Evolutionary conservation across 2,113 vertebrate genomes (phyloP).

Genomic region (Epinephelus cyanopodus): DNA sequence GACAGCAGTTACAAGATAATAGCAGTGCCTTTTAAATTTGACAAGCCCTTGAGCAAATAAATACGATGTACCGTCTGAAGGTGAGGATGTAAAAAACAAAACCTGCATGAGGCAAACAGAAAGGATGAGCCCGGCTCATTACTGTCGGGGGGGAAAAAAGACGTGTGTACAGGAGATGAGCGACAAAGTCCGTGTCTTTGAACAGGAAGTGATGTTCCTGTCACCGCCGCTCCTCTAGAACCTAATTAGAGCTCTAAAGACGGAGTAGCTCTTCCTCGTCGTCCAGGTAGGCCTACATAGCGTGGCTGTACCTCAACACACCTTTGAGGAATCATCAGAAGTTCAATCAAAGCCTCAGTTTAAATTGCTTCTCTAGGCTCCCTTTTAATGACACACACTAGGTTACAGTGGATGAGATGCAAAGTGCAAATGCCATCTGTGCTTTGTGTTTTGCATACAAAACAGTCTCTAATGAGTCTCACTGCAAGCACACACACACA

Average conservation of each 20-base stretch:
- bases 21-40: slow-evolving; percentile 53
- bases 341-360: slow-evolving; percentile 54
- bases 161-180: slow-evolving; percentile 40
- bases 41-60: slow-evolving; percentile 64
- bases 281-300: slow-evolving; percentile 54
- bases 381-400: slow-evolving; percentile 46
- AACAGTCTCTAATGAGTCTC: slow-evolving; percentile 30
- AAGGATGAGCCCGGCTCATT: slow-evolving; percentile 62
- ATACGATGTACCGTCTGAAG: slow-evolving; percentile 38
- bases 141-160: not conserved
- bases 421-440: slow-evolving; percentile 27
- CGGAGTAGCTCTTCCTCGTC: slow-evolving; percentile 43
- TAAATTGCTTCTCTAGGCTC: slow-evolving; percentile 37
- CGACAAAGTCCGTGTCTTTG: slow-evolving; percentile 55
- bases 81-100: slow-evolving; percentile 31
- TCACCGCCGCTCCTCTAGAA: slow-evolving; percentile 55
- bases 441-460: slow-evolving; percentile 25
- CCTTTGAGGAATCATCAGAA: slow-evolving; percentile 61
- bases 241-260: slow-evolving; percentile 77
- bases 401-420: slow-evolving; percentile 21
- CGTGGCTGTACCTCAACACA: slow-evolving; percentile 42
- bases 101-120: slow-evolving; percentile 25
- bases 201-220: slow-evolving; percentile 67
- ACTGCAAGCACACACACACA: not conserved
- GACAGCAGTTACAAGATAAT: slow-evolving; percentile 62